Conservation (phyloP, 2,113 vertebrate species). For the Leuciscus idus region DNA sequence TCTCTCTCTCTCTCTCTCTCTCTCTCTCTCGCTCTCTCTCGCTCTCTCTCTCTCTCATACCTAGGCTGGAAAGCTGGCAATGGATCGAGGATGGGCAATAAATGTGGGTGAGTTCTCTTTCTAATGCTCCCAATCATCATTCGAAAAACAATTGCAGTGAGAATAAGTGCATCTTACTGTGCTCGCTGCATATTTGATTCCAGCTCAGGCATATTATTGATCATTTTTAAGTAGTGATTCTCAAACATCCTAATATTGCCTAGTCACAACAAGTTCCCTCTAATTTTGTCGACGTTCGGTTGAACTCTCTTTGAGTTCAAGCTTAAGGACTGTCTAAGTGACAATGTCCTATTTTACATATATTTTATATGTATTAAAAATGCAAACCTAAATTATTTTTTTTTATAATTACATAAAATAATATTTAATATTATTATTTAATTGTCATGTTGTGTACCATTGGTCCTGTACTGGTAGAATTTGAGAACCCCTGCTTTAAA, state of each 20-base stretch:
- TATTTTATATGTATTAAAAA: background rate
- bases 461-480: background rate
- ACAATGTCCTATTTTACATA: too few relatives aligned
- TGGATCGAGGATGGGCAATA: constrained; percentile 96
- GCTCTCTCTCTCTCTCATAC: constrained; percentile 27
- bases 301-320: background rate
- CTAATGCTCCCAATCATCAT: background rate
- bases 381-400: background rate
- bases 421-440: background rate
- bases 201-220: background rate
- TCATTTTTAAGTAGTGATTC: background rate
- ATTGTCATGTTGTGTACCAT: background rate
- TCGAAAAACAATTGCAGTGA: background rate
- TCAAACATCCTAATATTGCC: background rate
- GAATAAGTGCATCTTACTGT: background rate
- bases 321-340: background rate
- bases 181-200: constrained; percentile 8
- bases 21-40: background rate
- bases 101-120: constrained; percentile 87
- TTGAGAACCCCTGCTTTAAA: background rate
- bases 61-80: constrained; percentile 93
- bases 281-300: background rate
- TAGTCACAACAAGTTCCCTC: background rate
- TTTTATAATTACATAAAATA: background rate
- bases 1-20: too few relatives aligned